These are phyloP conservation scores for Myrmecobius fasciatus DNA, from an alignment of 2,113 vertebrate species.

Conservation along the genomic window DNA sequence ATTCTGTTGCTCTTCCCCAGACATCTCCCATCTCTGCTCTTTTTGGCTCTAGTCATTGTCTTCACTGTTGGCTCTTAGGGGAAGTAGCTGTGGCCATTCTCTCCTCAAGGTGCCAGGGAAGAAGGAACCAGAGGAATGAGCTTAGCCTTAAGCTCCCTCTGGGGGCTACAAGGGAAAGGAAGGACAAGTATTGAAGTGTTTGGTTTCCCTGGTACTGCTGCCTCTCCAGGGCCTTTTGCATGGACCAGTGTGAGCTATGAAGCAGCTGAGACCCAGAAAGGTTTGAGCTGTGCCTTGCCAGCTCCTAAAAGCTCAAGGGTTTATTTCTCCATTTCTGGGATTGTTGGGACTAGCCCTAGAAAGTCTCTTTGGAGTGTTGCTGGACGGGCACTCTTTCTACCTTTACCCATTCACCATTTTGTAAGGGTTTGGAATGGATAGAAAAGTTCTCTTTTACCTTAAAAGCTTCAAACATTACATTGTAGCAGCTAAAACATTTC, in stretches of 20 bases:
- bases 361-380: conserved; percentile 7
- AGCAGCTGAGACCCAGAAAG: not conserved
- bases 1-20: not conserved
- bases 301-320: conserved; percentile 31
- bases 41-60: not conserved
- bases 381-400: not conserved
- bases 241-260: not conserved
- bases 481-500: not conserved
- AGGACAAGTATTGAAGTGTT: not conserved
- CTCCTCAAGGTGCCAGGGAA: not conserved
- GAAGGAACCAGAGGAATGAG: not conserved
- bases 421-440: conserved; percentile 16
- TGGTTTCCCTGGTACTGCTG: not conserved
- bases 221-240: conserved; percentile 9
- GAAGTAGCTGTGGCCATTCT: not conserved
- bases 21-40: not conserved
- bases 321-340: conserved; percentile 42
- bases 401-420: conserved; percentile 9
- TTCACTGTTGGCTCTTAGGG: not conserved
- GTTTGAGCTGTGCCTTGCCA: conserved; percentile 37
- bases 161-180: not conserved
- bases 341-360: conserved; percentile 23
- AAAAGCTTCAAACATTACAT: not conserved
- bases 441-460: conserved; percentile 6
- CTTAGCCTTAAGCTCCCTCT: not conserved